A percentile compares a stretch with the other conserved stretches of the same genome.
phyloP scores from a whole-genome alignment of 2,888 invertebrate species.

The Acanthosepion lycidas region DNA sequence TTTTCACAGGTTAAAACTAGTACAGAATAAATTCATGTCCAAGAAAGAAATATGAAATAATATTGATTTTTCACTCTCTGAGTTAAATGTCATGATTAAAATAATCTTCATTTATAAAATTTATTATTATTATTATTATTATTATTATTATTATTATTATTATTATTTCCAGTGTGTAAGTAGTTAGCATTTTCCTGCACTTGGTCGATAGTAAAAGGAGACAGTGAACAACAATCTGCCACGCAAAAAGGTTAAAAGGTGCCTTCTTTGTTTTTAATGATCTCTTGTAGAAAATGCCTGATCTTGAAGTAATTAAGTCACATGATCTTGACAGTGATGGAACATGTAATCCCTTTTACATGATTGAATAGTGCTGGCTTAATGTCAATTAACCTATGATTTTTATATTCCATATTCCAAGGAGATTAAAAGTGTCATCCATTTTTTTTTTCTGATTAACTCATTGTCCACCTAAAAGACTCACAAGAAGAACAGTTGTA shows the following conservation, averaged over 20 bases:
- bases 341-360: neutral
- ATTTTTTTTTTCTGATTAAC: neutral
- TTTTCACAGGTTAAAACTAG: no score
- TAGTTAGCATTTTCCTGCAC: neutral
- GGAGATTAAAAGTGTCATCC: neutral
- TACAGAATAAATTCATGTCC: no score
- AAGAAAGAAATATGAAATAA: no score
- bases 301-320: conserved; percentile 33
- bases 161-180: neutral
- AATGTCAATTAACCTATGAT: conserved; percentile 22
- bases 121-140: no score
- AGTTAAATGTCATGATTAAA: no score
- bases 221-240: neutral
- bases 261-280: neutral
- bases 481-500: neutral
- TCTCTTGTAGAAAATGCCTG: neutral
- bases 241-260: conserved; percentile 21
- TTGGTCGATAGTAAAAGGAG: neutral
- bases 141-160: no score
- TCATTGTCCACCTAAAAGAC: neutral
- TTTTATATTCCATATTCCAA: conserved; percentile 17
- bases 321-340: neutral
- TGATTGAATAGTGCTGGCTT: neutral
- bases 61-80: no score
- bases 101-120: no score